These are phyloP conservation scores for Montipora efflorescens DNA, from an alignment of 64 coral and sea anemone genomes.

Conservation along the genomic window DNA sequence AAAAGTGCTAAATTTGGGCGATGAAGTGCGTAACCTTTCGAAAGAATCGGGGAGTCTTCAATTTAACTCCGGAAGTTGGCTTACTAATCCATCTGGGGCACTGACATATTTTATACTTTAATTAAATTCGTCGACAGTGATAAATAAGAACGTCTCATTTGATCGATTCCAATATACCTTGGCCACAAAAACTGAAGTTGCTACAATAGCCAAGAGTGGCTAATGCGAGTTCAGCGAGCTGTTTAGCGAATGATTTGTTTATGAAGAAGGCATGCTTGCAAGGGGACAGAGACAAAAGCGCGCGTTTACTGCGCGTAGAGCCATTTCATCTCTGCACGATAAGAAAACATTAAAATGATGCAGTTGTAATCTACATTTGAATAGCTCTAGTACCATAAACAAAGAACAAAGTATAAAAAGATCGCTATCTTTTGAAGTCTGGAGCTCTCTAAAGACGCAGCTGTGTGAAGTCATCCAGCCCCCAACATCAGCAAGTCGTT, in stretches of 20 bases:
- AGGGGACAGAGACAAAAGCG: neutral
- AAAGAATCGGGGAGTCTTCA: neutral
- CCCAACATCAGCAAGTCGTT: neutral
- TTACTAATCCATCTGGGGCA: neutral
- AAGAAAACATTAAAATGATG: conserved; percentile 55
- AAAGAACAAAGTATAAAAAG: conserved; percentile 51
- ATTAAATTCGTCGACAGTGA: conserved; percentile 23
- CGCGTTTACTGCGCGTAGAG: neutral
- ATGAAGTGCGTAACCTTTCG: neutral
- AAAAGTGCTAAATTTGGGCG: neutral
- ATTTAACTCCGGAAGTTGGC: conserved; percentile 27
- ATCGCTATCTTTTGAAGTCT: conserved; percentile 43
- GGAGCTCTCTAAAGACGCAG: neutral
- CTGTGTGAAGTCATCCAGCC: neutral
- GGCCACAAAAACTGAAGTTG: neutral
- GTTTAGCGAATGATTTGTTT: neutral
- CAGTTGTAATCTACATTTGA: conserved; percentile 46
- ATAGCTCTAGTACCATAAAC: conserved; percentile 53
- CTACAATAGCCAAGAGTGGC: neutral
- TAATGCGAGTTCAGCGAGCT: neutral
- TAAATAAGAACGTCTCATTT: conserved; percentile 25
- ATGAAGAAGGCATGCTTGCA: neutral
- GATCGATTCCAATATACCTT: neutral
- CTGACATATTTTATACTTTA: neutral
- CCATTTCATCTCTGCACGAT: neutral